These are phyloP conservation scores for Drosophila bifasciata DNA, from an alignment of 1,140 invertebrate genomes.

Conservation along the genomic window DNA sequence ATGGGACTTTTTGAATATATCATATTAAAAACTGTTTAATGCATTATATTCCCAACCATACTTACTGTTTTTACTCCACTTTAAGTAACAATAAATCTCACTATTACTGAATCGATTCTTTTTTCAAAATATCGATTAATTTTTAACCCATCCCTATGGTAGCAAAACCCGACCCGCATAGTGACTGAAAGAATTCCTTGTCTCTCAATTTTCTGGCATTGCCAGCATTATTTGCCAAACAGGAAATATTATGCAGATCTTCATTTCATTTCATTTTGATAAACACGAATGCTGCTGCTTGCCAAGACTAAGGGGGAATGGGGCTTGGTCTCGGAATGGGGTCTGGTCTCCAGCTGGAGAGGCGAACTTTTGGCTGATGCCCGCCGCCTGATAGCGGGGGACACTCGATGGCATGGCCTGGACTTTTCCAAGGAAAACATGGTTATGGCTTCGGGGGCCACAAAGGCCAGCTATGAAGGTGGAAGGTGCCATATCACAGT, in stretches of 20 bases:
- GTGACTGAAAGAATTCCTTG: not conserved
- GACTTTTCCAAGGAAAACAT: conserved; percentile 49
- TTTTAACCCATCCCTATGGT: too few species aligned
- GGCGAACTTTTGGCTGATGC: conserved; percentile 26
- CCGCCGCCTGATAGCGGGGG: conserved; percentile 46
- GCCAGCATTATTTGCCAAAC: conserved; percentile 42
- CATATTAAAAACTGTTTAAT: too few species aligned
- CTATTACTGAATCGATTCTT: too few species aligned
- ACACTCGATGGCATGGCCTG: not conserved
- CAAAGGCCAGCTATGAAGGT: conserved; percentile 44
- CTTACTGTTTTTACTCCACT: too few species aligned
- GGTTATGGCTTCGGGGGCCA: conserved; percentile 41
- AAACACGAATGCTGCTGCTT: conserved; percentile 45
- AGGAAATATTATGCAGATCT: conserved; percentile 63
- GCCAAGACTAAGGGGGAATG: conserved; percentile 3
- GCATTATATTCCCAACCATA: too few species aligned
- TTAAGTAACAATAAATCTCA: too few species aligned
- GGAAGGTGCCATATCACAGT: conserved; percentile 37
- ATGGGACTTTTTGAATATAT: too few species aligned
- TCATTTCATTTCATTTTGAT: conserved; percentile 39
- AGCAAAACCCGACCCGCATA: too few species aligned
- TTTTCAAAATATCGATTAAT: too few species aligned
- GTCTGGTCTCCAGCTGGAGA: not conserved
- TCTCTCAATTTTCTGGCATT: conserved; percentile 14
- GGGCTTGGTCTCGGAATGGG: not conserved